A percentile compares a stretch with the other conserved stretches of the same genome.
phyloP scores from a whole-genome alignment of 2,888 invertebrate species.

The Abrostola tripartita region DNA sequence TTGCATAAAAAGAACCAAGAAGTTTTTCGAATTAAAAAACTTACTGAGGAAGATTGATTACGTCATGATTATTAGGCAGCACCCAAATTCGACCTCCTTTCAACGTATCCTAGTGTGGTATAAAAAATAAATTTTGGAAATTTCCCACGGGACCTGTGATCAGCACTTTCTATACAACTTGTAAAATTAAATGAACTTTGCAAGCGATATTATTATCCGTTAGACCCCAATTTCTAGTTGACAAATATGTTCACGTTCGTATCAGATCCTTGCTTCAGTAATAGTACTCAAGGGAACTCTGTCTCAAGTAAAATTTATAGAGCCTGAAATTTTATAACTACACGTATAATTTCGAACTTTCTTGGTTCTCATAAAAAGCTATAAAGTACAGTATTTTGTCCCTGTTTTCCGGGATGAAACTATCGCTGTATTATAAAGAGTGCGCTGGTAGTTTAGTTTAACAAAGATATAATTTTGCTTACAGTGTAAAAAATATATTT shows the following conservation, averaged over 20 bases:
- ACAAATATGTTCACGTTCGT: conserved; percentile 27
- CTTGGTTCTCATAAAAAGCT: conserved; percentile 1
- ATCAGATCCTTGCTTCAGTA: conserved; percentile 9
- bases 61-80: background rate
- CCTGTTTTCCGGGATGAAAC: background rate
- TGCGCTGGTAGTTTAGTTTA: no score
- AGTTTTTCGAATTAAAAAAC: no score
- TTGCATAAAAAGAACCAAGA: no score
- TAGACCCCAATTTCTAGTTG: conserved; percentile 3
- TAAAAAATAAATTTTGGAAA: background rate
- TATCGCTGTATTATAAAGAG: background rate
- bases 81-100: background rate
- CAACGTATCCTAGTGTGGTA: background rate
- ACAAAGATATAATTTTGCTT: no score
- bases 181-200: conserved; percentile 3
- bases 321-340: conserved; percentile 10
- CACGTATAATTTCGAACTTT: background rate
- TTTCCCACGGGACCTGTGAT: background rate
- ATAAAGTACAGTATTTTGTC: conserved; percentile 3
- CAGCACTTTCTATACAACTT: background rate
- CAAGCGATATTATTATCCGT: conserved; percentile 6
- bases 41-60: no score
- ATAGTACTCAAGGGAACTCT: conserved; percentile 24
- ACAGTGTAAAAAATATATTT: no score
- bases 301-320: conserved; percentile 18